Base-by-base conservation (phyloP, 2,113 vertebrate species). In the Percopsis transmontana region DNA sequence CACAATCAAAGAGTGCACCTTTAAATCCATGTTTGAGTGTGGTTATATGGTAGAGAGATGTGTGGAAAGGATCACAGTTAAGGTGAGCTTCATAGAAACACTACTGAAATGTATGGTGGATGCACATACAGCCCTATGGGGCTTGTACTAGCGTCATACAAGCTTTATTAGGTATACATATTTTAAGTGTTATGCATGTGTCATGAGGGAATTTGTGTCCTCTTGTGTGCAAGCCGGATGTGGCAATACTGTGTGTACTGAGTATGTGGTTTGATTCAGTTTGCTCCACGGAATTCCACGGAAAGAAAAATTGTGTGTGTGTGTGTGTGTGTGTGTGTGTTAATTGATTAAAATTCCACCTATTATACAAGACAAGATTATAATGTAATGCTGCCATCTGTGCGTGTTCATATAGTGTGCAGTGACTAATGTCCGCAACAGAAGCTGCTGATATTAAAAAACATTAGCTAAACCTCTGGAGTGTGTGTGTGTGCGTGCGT, bases 371-470 rank as follows among this genome's bases (percentile, higher is more conserved):
- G 13, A 13, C 33, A 21, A 44, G 21, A 9, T 54, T 20, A 56
- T 64, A 41, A 15, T 2, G 6, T 21, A 62, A n/a, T 68, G 20
- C 20, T 59, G 8, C 38, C 45, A 61, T 72, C 66, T 77, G 39
- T 47, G 19, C 33, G 23, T 55, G 19, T n/a, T 4, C 27, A 33
- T 7, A 33, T 33, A 6, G 9, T 16, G 6, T 52, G 23, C n/a
- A n/a, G 15, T 16, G n/a, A 2, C 45, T 24, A 4, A 38, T 44
- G 65, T 51, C 1, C 23, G 56, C 70, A 66, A 40, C 38, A 11
- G 13, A 39, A 72, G n/a, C 48, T 52, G 27, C 5, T 33, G 1
- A 41, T 58, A 13, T 64, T 24, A 42, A 39, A 45, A 33, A 20
- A 41, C 53, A 15, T 62, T 21, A 38, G 45, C 18, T 42, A 65